Conservation (phyloP, 2,113 vertebrate genomes). For the Otolemur garnettii region DNA sequence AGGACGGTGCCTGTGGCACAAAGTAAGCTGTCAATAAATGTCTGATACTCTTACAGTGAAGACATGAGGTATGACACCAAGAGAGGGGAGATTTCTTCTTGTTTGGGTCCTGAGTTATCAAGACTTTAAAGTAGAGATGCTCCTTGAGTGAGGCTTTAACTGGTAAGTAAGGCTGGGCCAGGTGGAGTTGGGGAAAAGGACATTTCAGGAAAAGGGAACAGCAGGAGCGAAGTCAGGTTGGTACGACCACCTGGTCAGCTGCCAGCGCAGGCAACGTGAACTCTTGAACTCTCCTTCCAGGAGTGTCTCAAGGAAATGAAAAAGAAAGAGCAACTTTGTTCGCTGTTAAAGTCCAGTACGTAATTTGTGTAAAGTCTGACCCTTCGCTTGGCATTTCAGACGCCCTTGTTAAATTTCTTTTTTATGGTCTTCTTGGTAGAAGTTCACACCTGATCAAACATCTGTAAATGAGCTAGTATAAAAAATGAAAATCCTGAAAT, state of each 20-base stretch:
- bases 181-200: neutral
- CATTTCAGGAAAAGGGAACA: neutral
- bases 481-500: constrained; percentile 66
- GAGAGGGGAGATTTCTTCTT: neutral
- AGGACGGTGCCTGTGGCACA: neutral
- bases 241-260: neutral
- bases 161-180: neutral
- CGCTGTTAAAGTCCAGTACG: constrained; percentile 65
- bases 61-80: neutral
- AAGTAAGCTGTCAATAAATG: fast-evolving
- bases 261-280: neutral
- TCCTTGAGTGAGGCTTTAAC: neutral
- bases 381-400: constrained; percentile 63
- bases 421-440: constrained; percentile 74
- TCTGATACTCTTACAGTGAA: neutral
- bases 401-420: constrained; percentile 69
- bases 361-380: constrained; percentile 73
- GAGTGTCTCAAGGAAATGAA: constrained; percentile 60
- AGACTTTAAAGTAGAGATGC: neutral
- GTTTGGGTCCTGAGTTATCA: neutral
- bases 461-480: constrained; percentile 74
- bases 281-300: constrained; percentile 67
- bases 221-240: neutral
- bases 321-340: constrained; percentile 74
- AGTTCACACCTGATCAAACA: constrained; percentile 83